These are phyloP conservation scores for Ceriagrion tenellum DNA, from an alignment of 2,888 invertebrate species.

Conservation along the genomic window DNA sequence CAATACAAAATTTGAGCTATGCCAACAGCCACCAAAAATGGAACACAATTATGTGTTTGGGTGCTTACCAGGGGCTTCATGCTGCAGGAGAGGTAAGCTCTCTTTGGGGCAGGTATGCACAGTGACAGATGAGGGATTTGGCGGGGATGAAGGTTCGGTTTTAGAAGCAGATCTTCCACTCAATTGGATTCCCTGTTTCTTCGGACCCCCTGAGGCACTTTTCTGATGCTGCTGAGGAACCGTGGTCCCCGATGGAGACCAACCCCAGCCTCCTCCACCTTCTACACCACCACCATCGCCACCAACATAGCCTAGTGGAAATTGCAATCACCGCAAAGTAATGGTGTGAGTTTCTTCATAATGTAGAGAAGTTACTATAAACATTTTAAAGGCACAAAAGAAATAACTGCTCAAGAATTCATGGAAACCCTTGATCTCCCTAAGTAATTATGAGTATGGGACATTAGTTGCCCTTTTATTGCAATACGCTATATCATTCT, in stretches of 20 bases:
- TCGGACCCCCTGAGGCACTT: slow-evolving; percentile 58
- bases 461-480: no score
- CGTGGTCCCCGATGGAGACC: not conserved
- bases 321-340: not conserved
- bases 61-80: slow-evolving; percentile 74
- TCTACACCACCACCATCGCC: slow-evolving; percentile 44
- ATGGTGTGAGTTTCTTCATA: not conserved
- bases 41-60: not conserved
- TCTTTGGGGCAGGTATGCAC: slow-evolving; percentile 72
- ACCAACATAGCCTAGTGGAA: slow-evolving; percentile 53
- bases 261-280: slow-evolving; percentile 40
- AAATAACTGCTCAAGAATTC: not conserved
- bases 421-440: not conserved
- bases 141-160: slow-evolving; percentile 51
- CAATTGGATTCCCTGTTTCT: slow-evolving; percentile 61
- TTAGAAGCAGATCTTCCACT: slow-evolving; percentile 47
- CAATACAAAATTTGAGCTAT: no score
- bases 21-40: no score
- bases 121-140: slow-evolving; percentile 57
- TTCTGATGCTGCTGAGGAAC: slow-evolving; percentile 55
- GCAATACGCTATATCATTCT: no score
- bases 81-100: slow-evolving; percentile 74
- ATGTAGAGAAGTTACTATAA: not conserved
- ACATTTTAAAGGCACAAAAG: not conserved
- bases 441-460: not conserved